Percentiles rank a stretch among this genome's conserved stretches.
Evolutionary conservation across 2,797 vertebrate genomes (phyloP).

Genomic region (Melanotaenia trifasciata): DNA sequence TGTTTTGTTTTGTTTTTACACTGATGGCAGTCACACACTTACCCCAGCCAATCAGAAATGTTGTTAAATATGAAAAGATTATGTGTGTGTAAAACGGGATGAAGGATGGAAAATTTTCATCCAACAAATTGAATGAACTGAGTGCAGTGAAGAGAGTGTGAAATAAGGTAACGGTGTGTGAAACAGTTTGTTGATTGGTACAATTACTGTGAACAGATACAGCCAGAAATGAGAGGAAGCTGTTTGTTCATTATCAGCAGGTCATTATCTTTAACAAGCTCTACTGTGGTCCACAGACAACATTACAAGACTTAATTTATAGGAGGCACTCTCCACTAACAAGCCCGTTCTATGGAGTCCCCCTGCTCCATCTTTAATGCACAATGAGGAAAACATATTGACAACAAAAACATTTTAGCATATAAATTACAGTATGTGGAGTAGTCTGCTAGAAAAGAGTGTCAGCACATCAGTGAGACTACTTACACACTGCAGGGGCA

Average conservation of each 20-base stretch:
- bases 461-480: not conserved
- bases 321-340: conserved; percentile 22
- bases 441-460: not conserved
- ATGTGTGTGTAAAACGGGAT: conserved; percentile 8
- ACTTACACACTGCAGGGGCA: not conserved
- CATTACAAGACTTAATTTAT: conserved; percentile 41
- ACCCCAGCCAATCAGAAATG: not conserved
- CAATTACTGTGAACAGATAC: conserved; percentile 18
- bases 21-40: conserved; percentile 17
- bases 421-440: not conserved
- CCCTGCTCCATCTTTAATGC: conserved; percentile 18
- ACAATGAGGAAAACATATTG: conserved; percentile 6
- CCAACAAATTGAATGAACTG: conserved; percentile 12
- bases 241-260: conserved; percentile 65
- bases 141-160: conserved; percentile 5
- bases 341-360: not conserved
- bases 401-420: conserved; percentile 7
- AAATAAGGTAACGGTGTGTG: conserved; percentile 24
- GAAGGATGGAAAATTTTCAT: conserved; percentile 1
- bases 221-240: conserved; percentile 35
- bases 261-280: conserved; percentile 58
- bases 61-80: not conserved
- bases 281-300: conserved; percentile 41
- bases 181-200: conserved; percentile 32
- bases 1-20: not conserved